Percentiles rank a stretch among this genome's conserved stretches.
phyloP scores from a whole-genome alignment of 2,797 vertebrate genomes.

The Anas acuta region DNA sequence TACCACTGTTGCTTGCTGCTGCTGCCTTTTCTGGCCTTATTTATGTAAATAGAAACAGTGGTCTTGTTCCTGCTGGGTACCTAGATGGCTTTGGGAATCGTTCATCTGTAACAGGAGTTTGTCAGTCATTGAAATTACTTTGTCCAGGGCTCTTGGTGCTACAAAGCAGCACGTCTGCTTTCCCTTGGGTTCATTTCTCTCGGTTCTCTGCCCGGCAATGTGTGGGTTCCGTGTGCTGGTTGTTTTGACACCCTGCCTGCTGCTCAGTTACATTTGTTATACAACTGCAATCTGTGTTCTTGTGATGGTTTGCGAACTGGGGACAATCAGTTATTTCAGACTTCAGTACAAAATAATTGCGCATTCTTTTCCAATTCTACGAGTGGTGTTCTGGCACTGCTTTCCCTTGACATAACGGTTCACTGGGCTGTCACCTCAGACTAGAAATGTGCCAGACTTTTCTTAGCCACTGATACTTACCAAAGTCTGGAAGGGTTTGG shows the following conservation, averaged over 20 bases:
- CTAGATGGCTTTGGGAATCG: not conserved
- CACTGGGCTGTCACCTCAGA: not conserved
- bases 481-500: not conserved
- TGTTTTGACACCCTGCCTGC: not conserved
- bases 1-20: not conserved
- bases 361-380: not conserved
- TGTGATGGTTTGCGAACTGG: not conserved
- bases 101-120: not conserved
- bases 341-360: not conserved
- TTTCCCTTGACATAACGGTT: not conserved
- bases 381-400: not conserved
- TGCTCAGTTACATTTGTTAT: not conserved
- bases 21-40: not conserved
- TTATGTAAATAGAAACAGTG: not conserved
- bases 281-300: not conserved
- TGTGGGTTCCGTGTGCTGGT: not conserved
- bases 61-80: not conserved
- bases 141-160: not conserved
- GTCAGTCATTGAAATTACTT: not conserved
- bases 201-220: not conserved
- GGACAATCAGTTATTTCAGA: not conserved
- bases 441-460: not conserved
- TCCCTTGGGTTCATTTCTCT: not conserved
- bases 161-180: not conserved
- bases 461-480: not conserved